phyloP scores from a whole-genome alignment of 1,140 invertebrate genomes.

The Paraescarpia echinospica region DNA sequence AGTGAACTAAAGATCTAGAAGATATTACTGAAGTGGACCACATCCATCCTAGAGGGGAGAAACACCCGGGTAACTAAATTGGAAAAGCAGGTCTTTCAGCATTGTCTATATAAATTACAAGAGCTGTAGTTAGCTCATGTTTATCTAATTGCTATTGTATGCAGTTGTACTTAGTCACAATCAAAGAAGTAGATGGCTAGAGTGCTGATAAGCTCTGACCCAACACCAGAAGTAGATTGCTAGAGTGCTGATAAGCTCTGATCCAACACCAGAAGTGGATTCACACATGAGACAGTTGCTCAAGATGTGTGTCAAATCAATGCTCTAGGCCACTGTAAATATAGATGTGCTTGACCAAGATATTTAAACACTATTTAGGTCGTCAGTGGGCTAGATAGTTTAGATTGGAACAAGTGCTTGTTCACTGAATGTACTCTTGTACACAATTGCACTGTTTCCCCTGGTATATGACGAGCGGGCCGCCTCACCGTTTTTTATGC shows the following conservation, averaged over 20 bases:
- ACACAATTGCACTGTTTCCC: too few relatives aligned
- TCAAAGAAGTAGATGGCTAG: background rate
- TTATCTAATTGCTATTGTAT: background rate
- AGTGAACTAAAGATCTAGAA: background rate
- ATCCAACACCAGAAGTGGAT: background rate
- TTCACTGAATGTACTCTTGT: background rate
- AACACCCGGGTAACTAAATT: background rate
- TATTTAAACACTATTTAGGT: background rate
- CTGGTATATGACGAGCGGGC: too few relatives aligned
- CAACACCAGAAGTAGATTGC: background rate
- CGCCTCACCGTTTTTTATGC: too few relatives aligned
- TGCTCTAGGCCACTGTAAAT: background rate
- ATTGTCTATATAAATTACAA: background rate
- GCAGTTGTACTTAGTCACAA: background rate
- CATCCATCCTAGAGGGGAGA: background rate
- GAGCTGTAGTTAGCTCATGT: too few relatives aligned
- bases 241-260: background rate
- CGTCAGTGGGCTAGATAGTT: background rate
- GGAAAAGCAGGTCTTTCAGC: background rate
- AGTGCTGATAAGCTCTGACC: background rate
- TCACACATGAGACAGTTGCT: background rate
- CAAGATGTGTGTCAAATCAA: conserved; percentile 1
- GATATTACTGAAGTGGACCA: background rate
- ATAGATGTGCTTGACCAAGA: background rate
- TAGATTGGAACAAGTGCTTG: background rate